Base-by-base conservation (phyloP, 2,113 vertebrate species). In the Columba janthina region DNA sequence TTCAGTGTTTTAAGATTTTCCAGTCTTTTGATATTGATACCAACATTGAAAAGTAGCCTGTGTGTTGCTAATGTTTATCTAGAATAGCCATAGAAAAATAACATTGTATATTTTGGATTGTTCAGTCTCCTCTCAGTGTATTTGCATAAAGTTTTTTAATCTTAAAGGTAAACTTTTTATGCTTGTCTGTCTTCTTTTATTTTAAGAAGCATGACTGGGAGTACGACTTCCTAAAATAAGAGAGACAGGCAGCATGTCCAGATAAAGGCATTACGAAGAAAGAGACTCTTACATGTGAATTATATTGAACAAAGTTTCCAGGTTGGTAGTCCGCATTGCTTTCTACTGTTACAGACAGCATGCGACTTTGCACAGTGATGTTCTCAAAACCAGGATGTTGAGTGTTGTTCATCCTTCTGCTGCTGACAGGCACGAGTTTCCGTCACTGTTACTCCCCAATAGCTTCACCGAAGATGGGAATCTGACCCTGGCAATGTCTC, bases 21-120 rank as follows among this genome's bases (percentile, higher is more conserved):
- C 95, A 95, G 86, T 95, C 94, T 98, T 95, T 97, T 98, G 96
- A 98, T 97, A 97, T 57, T 81, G 93, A 97, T 97, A 97, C 93
- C 91, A 95, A 90, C 70, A 88, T 94, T 97, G 95, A 94, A 81
- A 97, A 96, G 93, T 70, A 73, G 89, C 74, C 71, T 1, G 1
- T 69, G 74, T 91, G 50, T 97, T 88, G 72, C 89, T 91, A 71
- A 89, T 91, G 74, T 92, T 96, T 95, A 70, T 95, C 76, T 94
- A 89, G 73, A 96, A 94, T 89, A 75, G 57, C 88, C 92, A 48
- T 77, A 91, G 78, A 77, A 96, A 96, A 96, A 94, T 66, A 96
- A 34, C 5, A 32, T 48, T 96, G 88, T 94, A 3, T 80, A 24
- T 51, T 94, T 96, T 95, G 78, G 62, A 72, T 93, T 85, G 36